Percentiles rank a stretch among this genome's conserved stretches.
Conservation (phyloP, 2,888 invertebrate species). For the Salticus scenicus region DNA sequence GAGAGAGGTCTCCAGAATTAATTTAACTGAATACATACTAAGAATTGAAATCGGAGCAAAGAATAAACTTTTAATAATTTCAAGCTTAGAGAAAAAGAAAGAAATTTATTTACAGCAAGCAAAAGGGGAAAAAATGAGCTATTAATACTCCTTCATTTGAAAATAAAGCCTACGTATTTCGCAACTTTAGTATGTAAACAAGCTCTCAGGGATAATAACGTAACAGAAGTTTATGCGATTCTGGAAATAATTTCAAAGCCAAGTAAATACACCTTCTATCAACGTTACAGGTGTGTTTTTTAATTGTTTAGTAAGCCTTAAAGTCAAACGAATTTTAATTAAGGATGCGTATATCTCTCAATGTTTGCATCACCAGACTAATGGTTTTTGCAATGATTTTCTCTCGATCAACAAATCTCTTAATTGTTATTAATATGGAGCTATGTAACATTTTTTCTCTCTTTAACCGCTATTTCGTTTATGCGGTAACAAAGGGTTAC, state of each 20-base stretch:
- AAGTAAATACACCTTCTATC: slow-evolving; percentile 25
- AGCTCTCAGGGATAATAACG: slow-evolving; percentile 53
- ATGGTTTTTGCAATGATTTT: slow-evolving; percentile 25
- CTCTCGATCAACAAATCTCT: slow-evolving; percentile 46
- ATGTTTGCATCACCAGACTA: neutral
- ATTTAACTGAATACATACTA: slow-evolving; percentile 59
- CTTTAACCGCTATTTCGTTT: neutral
- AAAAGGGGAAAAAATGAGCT: slow-evolving; percentile 29
- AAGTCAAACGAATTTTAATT: slow-evolving; percentile 66
- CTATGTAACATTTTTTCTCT: neutral
- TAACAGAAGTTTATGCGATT: slow-evolving; percentile 52
- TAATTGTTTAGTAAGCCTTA: slow-evolving; percentile 48
- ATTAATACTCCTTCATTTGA: slow-evolving; percentile 39
- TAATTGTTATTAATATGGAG: slow-evolving; percentile 49
- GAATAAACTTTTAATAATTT: slow-evolving; percentile 59
- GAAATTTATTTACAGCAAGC: slow-evolving; percentile 17
- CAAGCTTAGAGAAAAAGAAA: slow-evolving; percentile 28
- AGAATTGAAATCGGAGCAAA: slow-evolving; percentile 3
- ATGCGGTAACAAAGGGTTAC: slow-evolving; percentile 29
- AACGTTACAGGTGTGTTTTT: slow-evolving; percentile 37
- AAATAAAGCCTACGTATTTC: slow-evolving; percentile 32
- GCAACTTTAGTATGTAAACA: slow-evolving; percentile 48
- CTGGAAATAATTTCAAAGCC: slow-evolving; percentile 23
- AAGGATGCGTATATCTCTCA: slow-evolving; percentile 36
- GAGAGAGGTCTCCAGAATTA: slow-evolving; percentile 47